Percentiles rank a stretch among this genome's conserved stretches.
These are phyloP conservation scores for Chiloscyllium plagiosum DNA, from an alignment of 2,113 vertebrate genomes.

Conservation along the genomic window DNA sequence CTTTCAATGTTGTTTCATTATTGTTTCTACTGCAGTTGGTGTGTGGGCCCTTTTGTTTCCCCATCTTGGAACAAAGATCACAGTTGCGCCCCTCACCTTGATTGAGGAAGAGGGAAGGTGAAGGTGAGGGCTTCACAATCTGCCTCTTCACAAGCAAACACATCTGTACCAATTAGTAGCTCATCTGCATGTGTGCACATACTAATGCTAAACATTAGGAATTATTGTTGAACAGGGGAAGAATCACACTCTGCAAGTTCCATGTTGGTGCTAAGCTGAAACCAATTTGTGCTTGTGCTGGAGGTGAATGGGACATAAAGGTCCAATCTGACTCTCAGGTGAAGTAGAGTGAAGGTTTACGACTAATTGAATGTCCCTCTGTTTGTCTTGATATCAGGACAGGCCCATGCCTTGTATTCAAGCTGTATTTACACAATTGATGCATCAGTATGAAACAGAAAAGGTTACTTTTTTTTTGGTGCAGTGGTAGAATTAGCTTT, in stretches of 20 bases:
- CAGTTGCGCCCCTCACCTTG: not conserved
- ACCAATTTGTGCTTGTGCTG: not conserved
- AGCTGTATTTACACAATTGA: not conserved
- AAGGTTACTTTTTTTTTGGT: too few species aligned
- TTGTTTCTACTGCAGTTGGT: not conserved
- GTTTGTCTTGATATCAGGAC: not conserved
- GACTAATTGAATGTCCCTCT: not conserved
- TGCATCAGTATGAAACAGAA: not conserved
- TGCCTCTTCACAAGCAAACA: not conserved
- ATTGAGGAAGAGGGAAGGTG: not conserved
- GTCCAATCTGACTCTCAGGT: too few species aligned
- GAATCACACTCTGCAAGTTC: not conserved
- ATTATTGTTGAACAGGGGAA: not conserved
- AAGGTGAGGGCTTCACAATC: slow-evolving; percentile 17
- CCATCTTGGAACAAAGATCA: not conserved
- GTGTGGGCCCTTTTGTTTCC: too few species aligned
- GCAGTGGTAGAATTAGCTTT: too few species aligned
- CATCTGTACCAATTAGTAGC: not conserved
- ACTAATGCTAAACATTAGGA: not conserved
- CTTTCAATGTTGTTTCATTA: not conserved
- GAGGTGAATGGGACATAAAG: not conserved
- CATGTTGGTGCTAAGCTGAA: not conserved
- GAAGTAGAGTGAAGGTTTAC: not conserved
- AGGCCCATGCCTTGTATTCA: not conserved
- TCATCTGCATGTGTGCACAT: not conserved